Evolutionary conservation across 2,113 vertebrate species (phyloP).

Genomic region (Melanotaenia duboulayi): DNA sequence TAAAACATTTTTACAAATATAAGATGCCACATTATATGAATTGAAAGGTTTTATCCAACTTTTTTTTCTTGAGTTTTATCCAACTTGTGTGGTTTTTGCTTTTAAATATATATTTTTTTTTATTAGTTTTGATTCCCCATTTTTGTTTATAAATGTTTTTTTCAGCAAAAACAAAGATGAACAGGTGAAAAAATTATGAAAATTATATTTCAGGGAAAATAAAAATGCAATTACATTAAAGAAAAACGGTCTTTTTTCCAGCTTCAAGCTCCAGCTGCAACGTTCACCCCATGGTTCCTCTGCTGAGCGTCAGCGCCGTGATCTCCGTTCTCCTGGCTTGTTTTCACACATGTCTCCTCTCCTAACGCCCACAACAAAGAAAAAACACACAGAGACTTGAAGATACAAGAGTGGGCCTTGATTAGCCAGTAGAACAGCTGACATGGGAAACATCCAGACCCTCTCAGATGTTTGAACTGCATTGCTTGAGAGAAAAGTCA

Average conservation of each 20-base stretch:
- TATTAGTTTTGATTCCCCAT: too few species aligned
- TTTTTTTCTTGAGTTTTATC: too few species aligned
- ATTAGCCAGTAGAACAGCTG: constrained; percentile 49
- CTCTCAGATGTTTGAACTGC: constrained; percentile 9
- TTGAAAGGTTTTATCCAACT: too few species aligned
- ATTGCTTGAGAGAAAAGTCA: constrained; percentile 7
- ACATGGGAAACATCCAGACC: constrained; percentile 16
- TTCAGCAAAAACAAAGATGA: too few species aligned
- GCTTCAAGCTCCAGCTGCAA: constrained; percentile 75
- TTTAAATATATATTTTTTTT: too few species aligned
- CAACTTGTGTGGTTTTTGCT: too few species aligned
- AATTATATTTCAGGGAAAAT: too few species aligned
- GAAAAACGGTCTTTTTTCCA: constrained; percentile 37
- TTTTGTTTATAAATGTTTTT: too few species aligned
- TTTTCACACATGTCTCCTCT: constrained; percentile 56
- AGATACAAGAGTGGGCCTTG: constrained; percentile 37
- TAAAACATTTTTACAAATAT: too few species aligned
- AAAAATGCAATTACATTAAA: too few species aligned
- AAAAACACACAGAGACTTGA: constrained; percentile 64
- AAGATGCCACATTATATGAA: too few species aligned
- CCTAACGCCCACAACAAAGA: constrained; percentile 58
- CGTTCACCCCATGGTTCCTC: constrained; percentile 44
- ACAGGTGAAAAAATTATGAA: too few species aligned
- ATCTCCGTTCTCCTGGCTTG: constrained; percentile 60
- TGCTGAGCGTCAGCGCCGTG: constrained; percentile 66